phyloP scores from a whole-genome alignment of 2,113 vertebrate species.

The Zosterops pallidus region DNA sequence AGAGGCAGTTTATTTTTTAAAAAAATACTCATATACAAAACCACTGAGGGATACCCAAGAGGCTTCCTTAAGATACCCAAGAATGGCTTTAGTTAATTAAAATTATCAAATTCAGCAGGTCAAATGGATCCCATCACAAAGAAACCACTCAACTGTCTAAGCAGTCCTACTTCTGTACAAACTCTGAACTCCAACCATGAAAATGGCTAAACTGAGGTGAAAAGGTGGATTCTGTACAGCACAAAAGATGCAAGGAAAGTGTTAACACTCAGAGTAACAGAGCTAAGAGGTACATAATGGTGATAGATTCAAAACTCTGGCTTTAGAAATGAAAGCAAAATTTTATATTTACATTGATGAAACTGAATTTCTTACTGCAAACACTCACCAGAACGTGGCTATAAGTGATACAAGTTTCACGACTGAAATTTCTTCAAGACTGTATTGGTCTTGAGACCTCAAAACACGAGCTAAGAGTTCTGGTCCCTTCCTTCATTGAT shows the following conservation, averaged over 20 bases:
- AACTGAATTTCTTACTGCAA: neutral
- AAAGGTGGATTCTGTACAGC: neutral
- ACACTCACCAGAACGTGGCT: neutral
- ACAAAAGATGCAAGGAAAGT: neutral
- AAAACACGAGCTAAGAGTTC: neutral
- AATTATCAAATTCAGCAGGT: neutral
- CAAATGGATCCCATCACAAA: neutral
- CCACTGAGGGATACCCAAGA: neutral
- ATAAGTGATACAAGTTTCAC: neutral
- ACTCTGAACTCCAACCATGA: neutral
- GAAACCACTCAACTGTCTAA: neutral
- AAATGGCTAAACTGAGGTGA: neutral
- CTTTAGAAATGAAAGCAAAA: neutral
- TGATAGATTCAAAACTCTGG: conserved; percentile 6
- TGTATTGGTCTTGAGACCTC: neutral
- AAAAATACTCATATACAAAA: neutral
- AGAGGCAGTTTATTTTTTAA: neutral
- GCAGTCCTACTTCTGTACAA: neutral
- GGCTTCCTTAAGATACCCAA: neutral
- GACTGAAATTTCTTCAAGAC: neutral
- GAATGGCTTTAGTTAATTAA: neutral
- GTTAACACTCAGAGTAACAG: neutral
- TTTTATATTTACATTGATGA: neutral
- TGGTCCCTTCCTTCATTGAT: neutral
- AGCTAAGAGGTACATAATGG: neutral